Conservation (phyloP, 2,888 invertebrate species). For the Monopis laevigella region DNA sequence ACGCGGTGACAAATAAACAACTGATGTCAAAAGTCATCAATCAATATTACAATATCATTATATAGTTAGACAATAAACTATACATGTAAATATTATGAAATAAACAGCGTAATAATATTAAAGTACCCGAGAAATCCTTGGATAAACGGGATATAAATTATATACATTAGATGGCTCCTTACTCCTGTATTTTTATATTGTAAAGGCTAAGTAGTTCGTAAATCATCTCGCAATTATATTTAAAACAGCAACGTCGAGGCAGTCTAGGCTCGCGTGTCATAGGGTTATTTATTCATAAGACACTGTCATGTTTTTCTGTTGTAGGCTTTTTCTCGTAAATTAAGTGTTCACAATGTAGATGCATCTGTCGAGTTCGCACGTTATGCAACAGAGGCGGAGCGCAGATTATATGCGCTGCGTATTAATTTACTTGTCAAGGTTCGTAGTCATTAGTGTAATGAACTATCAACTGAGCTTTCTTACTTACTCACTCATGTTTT, state of each 20-base stretch:
- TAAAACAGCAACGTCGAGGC: constrained; percentile 4
- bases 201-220: constrained; percentile 8
- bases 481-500: too few relatives aligned
- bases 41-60: too few relatives aligned
- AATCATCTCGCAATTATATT: constrained; percentile 9
- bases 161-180: not conserved
- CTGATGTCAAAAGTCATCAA: too few relatives aligned
- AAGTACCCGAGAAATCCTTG: constrained; percentile 1
- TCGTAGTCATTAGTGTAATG: constrained; percentile 28
- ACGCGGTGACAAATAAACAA: too few relatives aligned
- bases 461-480: constrained; percentile 2
- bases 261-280: constrained; percentile 6
- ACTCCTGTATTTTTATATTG: constrained; percentile 5
- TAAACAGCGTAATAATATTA: too few relatives aligned
- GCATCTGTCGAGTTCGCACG: constrained; percentile 16
- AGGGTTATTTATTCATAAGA: constrained; percentile 12
- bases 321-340: constrained; percentile 11
- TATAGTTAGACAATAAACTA: too few relatives aligned
- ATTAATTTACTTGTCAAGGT: constrained; percentile 29
- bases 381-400: constrained; percentile 17
- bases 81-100: too few relatives aligned
- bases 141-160: constrained; percentile 6
- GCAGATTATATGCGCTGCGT: constrained; percentile 18
- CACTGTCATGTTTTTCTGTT: constrained; percentile 12
- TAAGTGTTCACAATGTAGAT: constrained; percentile 12